Evolutionary conservation across 2,113 vertebrate genomes (phyloP).

Genomic region (Amphiprion ocellaris): DNA sequence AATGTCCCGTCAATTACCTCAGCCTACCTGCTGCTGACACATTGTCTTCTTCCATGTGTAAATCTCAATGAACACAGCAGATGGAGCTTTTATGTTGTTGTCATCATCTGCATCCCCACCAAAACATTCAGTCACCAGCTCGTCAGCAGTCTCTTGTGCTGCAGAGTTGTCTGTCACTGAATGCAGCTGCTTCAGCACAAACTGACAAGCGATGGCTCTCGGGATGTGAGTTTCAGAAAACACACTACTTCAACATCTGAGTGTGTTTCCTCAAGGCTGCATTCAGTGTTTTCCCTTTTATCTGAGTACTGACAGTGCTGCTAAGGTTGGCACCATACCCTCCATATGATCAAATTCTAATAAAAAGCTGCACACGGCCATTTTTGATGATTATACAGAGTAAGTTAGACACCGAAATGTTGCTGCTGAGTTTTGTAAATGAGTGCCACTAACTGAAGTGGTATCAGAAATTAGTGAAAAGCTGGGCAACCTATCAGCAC

Average conservation of each 20-base stretch:
- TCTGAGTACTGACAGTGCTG: not conserved
- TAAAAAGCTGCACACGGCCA: not conserved
- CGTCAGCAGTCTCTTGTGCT: constrained; percentile 38
- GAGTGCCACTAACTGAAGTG: too few species aligned
- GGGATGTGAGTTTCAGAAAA: not conserved
- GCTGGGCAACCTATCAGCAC: too few species aligned
- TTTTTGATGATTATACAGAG: not conserved
- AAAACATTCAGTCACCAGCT: not conserved
- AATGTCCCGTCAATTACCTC: not conserved
- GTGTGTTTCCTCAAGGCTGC: not conserved
- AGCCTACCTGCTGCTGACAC: not conserved
- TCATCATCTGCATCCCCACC: not conserved
- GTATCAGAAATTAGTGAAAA: too few species aligned
- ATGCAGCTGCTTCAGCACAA: constrained; percentile 28
- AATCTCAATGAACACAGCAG: not conserved
- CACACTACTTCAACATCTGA: not conserved
- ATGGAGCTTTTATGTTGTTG: not conserved
- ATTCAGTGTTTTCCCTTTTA: not conserved
- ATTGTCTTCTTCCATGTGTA: not conserved
- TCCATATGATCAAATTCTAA: not conserved
- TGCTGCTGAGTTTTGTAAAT: too few species aligned
- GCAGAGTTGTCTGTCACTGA: not conserved
- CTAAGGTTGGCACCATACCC: not conserved
- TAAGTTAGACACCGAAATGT: not conserved
- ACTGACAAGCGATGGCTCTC: constrained; percentile 18